Evolutionary conservation across 2,113 vertebrate species (phyloP), one percentile per base, ranked within the genome.

Genomic region (Agelaius phoeniceus): DNA sequence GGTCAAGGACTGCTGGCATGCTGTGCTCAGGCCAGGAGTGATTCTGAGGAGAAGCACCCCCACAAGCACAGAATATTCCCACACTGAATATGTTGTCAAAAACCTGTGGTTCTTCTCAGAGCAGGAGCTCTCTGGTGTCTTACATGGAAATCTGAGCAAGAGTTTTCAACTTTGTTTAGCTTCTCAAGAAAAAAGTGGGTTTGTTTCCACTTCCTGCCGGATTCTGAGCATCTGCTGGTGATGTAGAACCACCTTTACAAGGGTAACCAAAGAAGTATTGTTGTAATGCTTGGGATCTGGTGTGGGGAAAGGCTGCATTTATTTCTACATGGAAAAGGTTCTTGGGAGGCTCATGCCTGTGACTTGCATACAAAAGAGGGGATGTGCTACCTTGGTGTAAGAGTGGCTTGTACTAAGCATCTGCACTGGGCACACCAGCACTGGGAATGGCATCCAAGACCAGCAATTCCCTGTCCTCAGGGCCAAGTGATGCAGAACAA

Each of bases 51-150:
- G 9, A 63, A 84, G 22, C 35, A 54, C 10, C 15, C n/a, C 8
- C 28, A 7, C 0, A 10, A 35, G 27, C 22, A 58, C 0, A 1
- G 6, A 16, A 37, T 37, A 37, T 37, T 76, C 19, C 28, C 33
- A 17, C 24, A 35, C 7, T 19, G 24, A 13, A 6, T 0, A 0
- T 1, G 1, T 10, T 44, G 9, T 19, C 2, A 31, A 26, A 87
- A 87, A 30, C 10, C 18, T 51, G 3, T 27, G 15, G 3, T 28
- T 71, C 20, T 79, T 74, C 9, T 10, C 44, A 48, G 67, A 87
- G 27, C 26, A 73, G 33, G 19, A 11, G 2, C 15, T 46, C 68
- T 75, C 23, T 48, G 18, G 7, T 66, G 76, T 65, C 35, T 66
- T 13, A 4, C 2, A 3, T 19, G 28, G 28, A 84, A 58, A 69